phyloP scores from a whole-genome alignment of 2,888 invertebrate genomes.

The Philereme vetulata region DNA sequence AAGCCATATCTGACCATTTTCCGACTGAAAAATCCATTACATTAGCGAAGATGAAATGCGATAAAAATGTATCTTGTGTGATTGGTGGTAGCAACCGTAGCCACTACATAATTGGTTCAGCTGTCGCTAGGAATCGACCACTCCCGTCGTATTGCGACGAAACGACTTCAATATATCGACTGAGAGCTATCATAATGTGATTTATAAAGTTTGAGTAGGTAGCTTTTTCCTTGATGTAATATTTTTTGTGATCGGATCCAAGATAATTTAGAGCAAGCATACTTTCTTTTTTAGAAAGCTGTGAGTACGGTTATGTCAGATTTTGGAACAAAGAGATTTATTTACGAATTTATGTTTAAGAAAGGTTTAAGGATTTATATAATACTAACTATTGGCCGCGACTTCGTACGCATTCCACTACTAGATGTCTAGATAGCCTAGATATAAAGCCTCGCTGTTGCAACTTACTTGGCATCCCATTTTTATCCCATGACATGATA shows the following conservation, averaged over 20 bases:
- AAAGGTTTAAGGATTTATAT: no score
- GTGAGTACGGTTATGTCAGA: no score
- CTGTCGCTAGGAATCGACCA: slow-evolving; percentile 37
- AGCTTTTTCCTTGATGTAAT: slow-evolving; percentile 21
- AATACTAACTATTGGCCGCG: no score
- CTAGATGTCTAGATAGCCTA: no score
- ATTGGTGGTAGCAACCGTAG: slow-evolving; percentile 16
- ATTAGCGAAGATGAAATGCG: slow-evolving; percentile 20
- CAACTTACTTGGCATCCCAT: no score
- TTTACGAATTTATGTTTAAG: no score
- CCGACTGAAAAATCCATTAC: slow-evolving; percentile 8
- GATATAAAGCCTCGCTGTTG: no score
- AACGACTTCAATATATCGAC: slow-evolving; percentile 39
- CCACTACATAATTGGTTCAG: slow-evolving; percentile 38
- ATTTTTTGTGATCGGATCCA: not conserved
- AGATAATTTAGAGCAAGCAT: not conserved
- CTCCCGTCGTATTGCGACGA: slow-evolving; percentile 34
- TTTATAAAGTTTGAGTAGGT: slow-evolving; percentile 38
- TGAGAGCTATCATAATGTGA: slow-evolving; percentile 39
- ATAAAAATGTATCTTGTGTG: slow-evolving; percentile 30
- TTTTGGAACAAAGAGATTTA: no score
- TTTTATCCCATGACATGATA: no score
- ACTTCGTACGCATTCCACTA: no score
- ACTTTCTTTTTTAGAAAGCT: not conserved
- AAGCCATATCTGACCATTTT: not conserved